Base-by-base conservation (phyloP, 2,113 vertebrate species). In the Callospermophilus lateralis region DNA sequence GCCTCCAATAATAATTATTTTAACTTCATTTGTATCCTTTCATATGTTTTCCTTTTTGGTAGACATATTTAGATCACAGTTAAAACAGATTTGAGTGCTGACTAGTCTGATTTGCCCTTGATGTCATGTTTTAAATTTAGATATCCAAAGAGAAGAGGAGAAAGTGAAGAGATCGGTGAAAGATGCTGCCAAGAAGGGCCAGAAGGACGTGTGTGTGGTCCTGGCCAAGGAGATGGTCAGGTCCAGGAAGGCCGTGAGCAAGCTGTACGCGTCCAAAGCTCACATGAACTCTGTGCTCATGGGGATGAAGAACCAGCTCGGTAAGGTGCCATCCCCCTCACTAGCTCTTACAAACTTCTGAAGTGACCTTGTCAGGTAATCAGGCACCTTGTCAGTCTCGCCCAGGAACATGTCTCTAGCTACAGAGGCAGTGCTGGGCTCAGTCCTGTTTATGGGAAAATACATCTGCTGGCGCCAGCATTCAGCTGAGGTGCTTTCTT, bases 281-380 rank as follows among this genome's bases (percentile, higher is more conserved):
- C 99, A 99, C 32, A 99, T 99, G 99, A 99, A 99, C 98, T 99
- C 99, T 0, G 99, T 99, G 51, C 98, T 99, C 68, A 99, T 99
- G 99, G 99, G 99, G 48, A 99, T 99, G 99, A 99, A 99, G 98
- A 99, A 99, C 98, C 99, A 99, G 96, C 99, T 99, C 0, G 98
- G 99, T 99, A 98, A 99, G 99, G 39, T 7, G 34, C 67, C 5
- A 2, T 17, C 67, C 2, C 67, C 13, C 51, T 16, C 51, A 16
- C 13, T 4, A 15, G 51, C 51, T 53, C 51, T 53, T 15, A 53
- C 3, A 16, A 16, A 15, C 51, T 53, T 53, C 51, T 53, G 16
- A 53, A 53, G 12, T 51, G 10, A 51, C 11, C 48, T 51, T 51
- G 48, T 0, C 48, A 51, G 48, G 48, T 51, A 51, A 51, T 13